These are phyloP conservation scores for Thymallus thymallus DNA, from an alignment of 2,113 vertebrate species.

Conservation along the genomic window DNA sequence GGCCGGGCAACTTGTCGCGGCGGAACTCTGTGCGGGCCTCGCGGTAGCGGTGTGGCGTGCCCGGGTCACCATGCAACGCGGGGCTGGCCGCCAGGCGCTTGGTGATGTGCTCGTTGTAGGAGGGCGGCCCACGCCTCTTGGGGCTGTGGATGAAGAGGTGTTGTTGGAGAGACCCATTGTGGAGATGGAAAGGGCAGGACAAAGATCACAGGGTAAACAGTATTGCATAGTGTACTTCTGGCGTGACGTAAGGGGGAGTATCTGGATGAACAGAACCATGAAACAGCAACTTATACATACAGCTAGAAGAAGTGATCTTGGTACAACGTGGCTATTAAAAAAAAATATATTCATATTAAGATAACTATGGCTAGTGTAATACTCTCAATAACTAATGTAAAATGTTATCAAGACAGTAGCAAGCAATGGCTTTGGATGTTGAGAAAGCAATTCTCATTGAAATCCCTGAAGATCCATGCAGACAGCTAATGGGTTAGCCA, in stretches of 20 bases:
- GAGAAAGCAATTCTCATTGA: no score
- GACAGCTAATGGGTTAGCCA: no score
- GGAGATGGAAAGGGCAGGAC: neutral
- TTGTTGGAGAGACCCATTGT: neutral
- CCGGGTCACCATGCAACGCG: conserved; percentile 80
- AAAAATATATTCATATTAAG: no score
- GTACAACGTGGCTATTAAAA: no score
- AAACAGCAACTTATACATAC: no score
- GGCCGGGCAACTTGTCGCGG: conserved; percentile 89
- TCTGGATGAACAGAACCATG: no score
- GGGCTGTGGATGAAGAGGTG: conserved; percentile 73
- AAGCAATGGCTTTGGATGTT: no score
- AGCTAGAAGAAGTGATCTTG: no score
- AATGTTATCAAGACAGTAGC: no score
- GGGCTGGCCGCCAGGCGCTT: conserved; percentile 92
- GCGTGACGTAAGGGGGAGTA: neutral
- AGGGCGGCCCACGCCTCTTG: conserved; percentile 95
- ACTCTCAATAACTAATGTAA: no score
- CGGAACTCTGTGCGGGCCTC: conserved; percentile 93
- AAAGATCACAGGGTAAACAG: conserved; percentile 9
- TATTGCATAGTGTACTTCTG: neutral
- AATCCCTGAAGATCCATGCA: no score
- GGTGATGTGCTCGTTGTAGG: conserved; percentile 98
- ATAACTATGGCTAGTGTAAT: no score
- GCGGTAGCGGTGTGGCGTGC: conserved; percentile 93